These are phyloP conservation scores for Zaprionus nigranus DNA, from an alignment of 1,140 invertebrate species.

Conservation along the genomic window DNA sequence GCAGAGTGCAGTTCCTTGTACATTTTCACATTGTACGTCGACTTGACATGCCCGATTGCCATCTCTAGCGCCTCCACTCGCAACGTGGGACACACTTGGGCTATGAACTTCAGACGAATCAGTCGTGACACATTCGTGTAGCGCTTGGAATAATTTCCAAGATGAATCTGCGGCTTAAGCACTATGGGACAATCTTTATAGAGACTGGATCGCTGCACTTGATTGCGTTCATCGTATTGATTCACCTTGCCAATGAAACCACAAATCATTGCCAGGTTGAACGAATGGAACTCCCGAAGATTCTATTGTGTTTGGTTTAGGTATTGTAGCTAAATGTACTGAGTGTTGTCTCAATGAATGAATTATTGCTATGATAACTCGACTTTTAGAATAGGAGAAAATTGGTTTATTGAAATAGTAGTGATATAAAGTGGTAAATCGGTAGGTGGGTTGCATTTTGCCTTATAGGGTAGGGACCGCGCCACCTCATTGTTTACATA, in stretches of 20 bases:
- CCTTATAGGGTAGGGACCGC: too few relatives aligned
- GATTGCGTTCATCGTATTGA: neutral
- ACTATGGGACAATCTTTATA: constrained; percentile 16
- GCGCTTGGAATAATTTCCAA: constrained; percentile 54
- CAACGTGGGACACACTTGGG: constrained; percentile 58
- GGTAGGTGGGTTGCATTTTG: too few relatives aligned
- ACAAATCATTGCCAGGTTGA: constrained; percentile 12
- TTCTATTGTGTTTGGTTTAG: neutral
- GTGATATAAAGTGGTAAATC: too few relatives aligned
- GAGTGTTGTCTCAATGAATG: neutral
- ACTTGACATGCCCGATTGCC: constrained; percentile 63
- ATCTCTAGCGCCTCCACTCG: constrained; percentile 55
- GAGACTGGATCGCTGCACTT: neutral
- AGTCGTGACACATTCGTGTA: constrained; percentile 51
- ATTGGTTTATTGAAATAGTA: too few relatives aligned
- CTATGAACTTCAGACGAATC: constrained; percentile 59
- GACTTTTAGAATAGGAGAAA: too few relatives aligned
- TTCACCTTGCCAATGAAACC: neutral
- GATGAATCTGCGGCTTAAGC: constrained; percentile 29
- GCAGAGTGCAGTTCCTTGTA: constrained; percentile 59
- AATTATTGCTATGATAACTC: too few relatives aligned
- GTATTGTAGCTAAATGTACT: neutral
- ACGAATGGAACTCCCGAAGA: neutral
- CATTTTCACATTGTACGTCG: constrained; percentile 59
- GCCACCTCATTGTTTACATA: too few relatives aligned